These are phyloP conservation scores for Platyscapa corneri DNA, from an alignment of 1,140 invertebrate genomes.

Conservation along the genomic window DNA sequence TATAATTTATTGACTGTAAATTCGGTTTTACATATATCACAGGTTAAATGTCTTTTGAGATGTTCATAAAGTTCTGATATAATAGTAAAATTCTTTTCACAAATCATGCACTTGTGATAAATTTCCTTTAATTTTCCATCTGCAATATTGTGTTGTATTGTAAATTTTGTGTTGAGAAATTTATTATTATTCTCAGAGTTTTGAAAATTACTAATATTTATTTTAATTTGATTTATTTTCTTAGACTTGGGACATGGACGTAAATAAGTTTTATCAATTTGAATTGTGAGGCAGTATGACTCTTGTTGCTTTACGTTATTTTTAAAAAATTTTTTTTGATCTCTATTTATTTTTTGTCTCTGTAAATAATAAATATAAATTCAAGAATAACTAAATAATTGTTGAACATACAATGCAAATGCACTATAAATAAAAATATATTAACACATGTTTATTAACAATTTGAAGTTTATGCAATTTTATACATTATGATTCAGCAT, in stretches of 20 bases:
- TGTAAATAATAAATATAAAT: slow-evolving; percentile 17
- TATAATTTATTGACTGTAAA: slow-evolving; percentile 53
- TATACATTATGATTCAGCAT: no score
- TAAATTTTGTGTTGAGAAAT: background rate
- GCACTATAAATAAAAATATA: no score
- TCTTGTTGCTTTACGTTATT: slow-evolving; percentile 14
- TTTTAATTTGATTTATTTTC: slow-evolving; percentile 46
- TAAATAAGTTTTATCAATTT: slow-evolving; percentile 66
- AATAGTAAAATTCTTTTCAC: slow-evolving; percentile 49
- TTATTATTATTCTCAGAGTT: slow-evolving; percentile 3
- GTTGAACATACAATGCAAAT: no score
- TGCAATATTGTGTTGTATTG: background rate
- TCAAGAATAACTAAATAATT: no score
- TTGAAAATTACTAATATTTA: slow-evolving; percentile 53
- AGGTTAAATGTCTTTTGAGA: slow-evolving; percentile 58
- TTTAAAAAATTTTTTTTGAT: slow-evolving; percentile 22
- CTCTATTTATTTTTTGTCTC: background rate
- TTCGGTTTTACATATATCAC: slow-evolving; percentile 60
- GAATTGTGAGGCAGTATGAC: slow-evolving; percentile 64
- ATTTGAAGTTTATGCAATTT: background rate
- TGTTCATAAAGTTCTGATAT: slow-evolving; percentile 53
- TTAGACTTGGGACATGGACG: slow-evolving; percentile 60
- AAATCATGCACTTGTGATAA: slow-evolving; percentile 55
- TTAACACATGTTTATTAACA: no score
- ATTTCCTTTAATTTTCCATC: slow-evolving; percentile 20